Base-by-base conservation (phyloP, 1,140 invertebrate species). In the Aphaenogaster rudis region DNA sequence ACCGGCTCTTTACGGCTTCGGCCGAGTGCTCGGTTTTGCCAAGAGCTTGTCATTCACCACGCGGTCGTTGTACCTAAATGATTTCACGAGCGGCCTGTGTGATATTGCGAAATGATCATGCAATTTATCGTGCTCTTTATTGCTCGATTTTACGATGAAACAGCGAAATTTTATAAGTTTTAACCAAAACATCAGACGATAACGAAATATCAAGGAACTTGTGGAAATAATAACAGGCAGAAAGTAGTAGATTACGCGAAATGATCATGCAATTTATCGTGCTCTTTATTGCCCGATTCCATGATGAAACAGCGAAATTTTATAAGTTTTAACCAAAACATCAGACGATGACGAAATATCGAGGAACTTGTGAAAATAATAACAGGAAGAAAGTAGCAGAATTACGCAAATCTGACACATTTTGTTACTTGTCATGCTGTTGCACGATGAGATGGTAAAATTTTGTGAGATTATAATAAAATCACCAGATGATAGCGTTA, bases 371-470 rank as follows among this genome's bases (percentile, higher is more conserved):
- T 42, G n/a, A 6, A 9, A 21, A 69, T 28, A 15, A 15, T 6
- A 3, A 69, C 2, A 21, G 5, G 13, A 69, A 67, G 8, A 45
- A 36, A n/a, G 3, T 66, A 7, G 3, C 9, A 45, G 45, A 45
- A 69, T 69, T 45, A 64, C 6, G 2, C 5, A 45, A 21, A 11
- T 21, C n/a, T 45, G 2, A 5, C 67, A 71, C n/a, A 42, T 28
- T 45, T 69, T 48, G 21, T 71, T 33, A 71, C 21, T 15, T 50
- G 67, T 71, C 45, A 69, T 33, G 45, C 7, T 71, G 21, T 50
- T 71, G 7, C 9, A 74, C 33, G 48, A 59, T 61, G 5, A 48
- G 28, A 8, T 13, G 39, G 1, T 6, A 78, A 45, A 61, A 28
- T 64, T 45, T 45, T 63, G 1, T 15, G 2, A 17, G 1, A 61